phyloP scores from a whole-genome alignment of 2,113 vertebrate genomes.

The Siphamia tubifer region DNA sequence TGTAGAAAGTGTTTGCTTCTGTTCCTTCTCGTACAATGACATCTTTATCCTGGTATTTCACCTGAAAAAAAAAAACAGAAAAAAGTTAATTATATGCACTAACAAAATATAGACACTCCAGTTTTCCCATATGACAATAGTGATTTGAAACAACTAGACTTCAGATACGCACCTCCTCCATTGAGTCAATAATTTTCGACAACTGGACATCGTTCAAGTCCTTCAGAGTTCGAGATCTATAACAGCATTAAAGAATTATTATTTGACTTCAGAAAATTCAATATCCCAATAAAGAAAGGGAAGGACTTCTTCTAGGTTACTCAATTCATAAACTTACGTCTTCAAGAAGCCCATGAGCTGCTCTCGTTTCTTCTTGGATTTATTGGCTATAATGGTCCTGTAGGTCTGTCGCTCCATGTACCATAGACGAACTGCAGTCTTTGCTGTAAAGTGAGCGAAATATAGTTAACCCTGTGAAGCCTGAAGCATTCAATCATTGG shows the following conservation, averaged over 20 bases:
- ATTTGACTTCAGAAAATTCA: no score
- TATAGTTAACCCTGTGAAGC: no score
- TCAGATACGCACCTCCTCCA: slow-evolving; percentile 79
- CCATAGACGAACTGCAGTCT: slow-evolving; percentile 78
- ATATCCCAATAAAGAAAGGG: not conserved
- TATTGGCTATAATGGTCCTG: slow-evolving; percentile 81
- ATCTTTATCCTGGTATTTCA: slow-evolving; percentile 79
- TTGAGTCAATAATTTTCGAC: slow-evolving; percentile 83
- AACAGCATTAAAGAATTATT: not conserved
- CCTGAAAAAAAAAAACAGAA: slow-evolving; percentile 46
- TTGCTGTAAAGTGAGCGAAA: slow-evolving; percentile 52
- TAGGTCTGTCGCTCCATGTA: slow-evolving; percentile 82
- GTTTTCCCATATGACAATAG: not conserved
- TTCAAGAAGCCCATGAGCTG: slow-evolving; percentile 80
- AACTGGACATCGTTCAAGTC: slow-evolving; percentile 78
- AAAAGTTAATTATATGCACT: rapidly evolving
- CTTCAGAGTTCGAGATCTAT: slow-evolving; percentile 79
- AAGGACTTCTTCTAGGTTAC: no score
- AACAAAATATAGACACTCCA: not conserved
- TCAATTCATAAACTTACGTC: slow-evolving; percentile 79
- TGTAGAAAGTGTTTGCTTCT: slow-evolving; percentile 81
- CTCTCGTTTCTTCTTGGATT: slow-evolving; percentile 78
- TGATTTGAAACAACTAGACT: not conserved
- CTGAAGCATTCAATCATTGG: no score
- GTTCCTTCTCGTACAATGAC: slow-evolving; percentile 81